Evolutionary conservation across 2,797 vertebrate species (phyloP).

Genomic region (Thamnophis elegans): DNA sequence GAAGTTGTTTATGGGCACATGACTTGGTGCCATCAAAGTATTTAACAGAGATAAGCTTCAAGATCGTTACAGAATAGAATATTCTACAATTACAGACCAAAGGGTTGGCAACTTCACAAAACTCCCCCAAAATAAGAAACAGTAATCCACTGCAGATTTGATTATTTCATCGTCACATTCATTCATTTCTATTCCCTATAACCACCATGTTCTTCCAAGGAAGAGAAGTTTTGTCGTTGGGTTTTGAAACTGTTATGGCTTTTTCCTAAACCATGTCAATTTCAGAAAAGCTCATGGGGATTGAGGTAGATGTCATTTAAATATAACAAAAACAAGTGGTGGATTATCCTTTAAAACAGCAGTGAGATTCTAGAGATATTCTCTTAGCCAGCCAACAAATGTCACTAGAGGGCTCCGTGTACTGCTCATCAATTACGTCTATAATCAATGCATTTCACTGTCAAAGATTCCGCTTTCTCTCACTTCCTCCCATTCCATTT

Average conservation of each 20-base stretch:
- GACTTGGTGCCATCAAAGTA: background rate
- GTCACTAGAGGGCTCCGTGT: slow-evolving; percentile 23
- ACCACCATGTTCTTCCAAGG: background rate
- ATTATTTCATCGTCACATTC: background rate
- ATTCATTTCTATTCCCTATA: background rate
- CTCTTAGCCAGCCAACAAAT: slow-evolving; percentile 1
- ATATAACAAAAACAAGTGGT: background rate
- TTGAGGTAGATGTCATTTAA: background rate
- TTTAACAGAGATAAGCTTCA: background rate
- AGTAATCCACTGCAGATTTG: background rate
- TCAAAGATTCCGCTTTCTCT: background rate
- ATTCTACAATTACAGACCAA: background rate
- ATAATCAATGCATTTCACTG: background rate
- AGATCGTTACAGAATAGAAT: background rate
- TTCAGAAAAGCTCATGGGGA: background rate
- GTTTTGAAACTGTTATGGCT: background rate
- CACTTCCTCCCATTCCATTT: background rate
- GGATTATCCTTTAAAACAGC: background rate
- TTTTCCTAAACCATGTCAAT: background rate
- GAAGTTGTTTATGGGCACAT: background rate
- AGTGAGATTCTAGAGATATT: background rate
- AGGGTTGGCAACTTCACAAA: background rate
- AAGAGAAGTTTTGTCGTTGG: background rate
- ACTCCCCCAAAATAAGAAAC: background rate
- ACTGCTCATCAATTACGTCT: background rate